These are phyloP conservation scores for Leucophenga maculata DNA, from an alignment of 2,888 invertebrate species.

Conservation along the genomic window DNA sequence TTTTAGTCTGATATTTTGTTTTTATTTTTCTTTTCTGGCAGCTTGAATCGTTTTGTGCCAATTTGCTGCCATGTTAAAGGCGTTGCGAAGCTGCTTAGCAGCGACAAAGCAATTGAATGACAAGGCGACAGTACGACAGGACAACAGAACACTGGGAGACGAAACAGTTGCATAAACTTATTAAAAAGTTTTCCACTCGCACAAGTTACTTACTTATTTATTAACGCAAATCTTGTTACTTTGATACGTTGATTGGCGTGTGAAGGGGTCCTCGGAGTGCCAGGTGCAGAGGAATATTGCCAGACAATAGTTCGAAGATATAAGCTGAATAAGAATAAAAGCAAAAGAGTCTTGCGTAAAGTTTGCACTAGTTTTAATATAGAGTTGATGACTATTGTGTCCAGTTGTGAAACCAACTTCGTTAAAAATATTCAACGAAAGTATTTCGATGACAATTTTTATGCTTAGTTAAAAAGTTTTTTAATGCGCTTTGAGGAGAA, in stretches of 20 bases:
- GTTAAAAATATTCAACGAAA: too few species aligned
- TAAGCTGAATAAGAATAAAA: neutral
- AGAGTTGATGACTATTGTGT: too few species aligned
- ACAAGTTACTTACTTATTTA: constrained; percentile 27
- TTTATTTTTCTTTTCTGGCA: neutral
- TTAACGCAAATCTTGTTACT: constrained; percentile 21
- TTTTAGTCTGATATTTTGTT: neutral
- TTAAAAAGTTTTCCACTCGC: constrained; percentile 25
- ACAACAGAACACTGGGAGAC: neutral
- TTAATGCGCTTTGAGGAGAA: too few species aligned
- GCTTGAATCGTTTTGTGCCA: constrained; percentile 21
- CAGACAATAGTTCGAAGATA: neutral
- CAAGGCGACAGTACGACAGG: neutral
- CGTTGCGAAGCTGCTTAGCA: neutral
- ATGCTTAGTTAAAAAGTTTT: too few species aligned
- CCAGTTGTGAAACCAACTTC: too few species aligned
- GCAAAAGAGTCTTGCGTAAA: neutral
- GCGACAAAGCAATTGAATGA: neutral
- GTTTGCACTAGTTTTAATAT: neutral
- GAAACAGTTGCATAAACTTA: constrained; percentile 28
- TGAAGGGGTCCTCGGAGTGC: neutral
- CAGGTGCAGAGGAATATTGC: neutral
- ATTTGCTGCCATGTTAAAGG: constrained; percentile 21
- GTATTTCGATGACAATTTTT: too few species aligned
- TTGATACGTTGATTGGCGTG: constrained; percentile 22